Conservation (phyloP, 2,113 vertebrate species). For the Oncorhynchus clarkii region DNA sequence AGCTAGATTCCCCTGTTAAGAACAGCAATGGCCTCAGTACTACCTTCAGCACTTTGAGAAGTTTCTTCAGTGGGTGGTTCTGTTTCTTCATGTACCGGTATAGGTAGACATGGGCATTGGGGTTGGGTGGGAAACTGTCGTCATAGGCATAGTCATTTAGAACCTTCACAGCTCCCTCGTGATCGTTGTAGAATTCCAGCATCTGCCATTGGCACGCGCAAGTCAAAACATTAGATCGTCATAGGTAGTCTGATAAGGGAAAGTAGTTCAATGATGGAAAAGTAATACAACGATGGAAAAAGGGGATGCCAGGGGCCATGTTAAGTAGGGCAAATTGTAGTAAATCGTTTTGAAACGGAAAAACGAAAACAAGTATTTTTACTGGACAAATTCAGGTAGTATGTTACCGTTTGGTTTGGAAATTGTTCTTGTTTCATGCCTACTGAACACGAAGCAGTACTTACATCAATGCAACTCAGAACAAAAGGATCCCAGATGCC, state of each 20-base stretch:
- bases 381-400: too few relatives aligned
- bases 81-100: conserved; percentile 82
- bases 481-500: conserved; percentile 94
- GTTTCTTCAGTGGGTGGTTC: conserved; percentile 60
- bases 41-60: conserved; percentile 83
- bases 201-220: conserved; percentile 68
- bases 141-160: conserved; percentile 86
- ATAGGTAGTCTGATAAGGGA: neutral
- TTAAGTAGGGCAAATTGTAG: neutral
- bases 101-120: conserved; percentile 88
- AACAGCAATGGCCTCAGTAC: too few relatives aligned
- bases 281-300: too few relatives aligned
- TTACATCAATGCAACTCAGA: conserved; percentile 85
- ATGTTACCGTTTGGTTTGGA: too few relatives aligned
- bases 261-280: neutral
- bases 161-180: conserved; percentile 70
- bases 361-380: too few relatives aligned
- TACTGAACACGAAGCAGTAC: conserved; percentile 7
- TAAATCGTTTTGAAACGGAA: too few relatives aligned
- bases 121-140: conserved; percentile 77
- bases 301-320: neutral
- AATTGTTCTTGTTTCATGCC: too few relatives aligned
- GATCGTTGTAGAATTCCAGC: conserved; percentile 84
- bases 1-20: too few relatives aligned
- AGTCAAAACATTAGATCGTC: neutral